Evolutionary conservation across 2,888 invertebrate species (phyloP), one percentile per base, ranked within the genome.

Genomic region (Sympetrum striolatum): DNA sequence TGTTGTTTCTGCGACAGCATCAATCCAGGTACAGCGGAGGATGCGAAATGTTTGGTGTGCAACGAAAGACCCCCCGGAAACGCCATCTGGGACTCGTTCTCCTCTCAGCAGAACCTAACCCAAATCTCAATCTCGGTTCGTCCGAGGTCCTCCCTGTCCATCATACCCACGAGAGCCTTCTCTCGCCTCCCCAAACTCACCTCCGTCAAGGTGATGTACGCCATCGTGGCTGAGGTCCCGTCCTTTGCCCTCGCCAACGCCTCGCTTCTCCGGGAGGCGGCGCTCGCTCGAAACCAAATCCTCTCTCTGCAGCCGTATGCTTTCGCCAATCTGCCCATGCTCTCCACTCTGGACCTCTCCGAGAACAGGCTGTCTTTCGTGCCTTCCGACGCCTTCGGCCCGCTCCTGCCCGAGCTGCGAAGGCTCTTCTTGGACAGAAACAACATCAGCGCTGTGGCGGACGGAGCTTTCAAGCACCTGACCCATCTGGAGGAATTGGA

Each of bases 41-140:
- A 96, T 92, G 97, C 96, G 82, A 97, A 96, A 93, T 98, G 98
- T 93, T 96, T 96, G 96, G 95, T 97, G 81, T 96, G 97, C 94
- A 96, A 96, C 92, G 95, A 95, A 79, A 96, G 96, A 80, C 95
- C 96, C 93, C 95, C 96, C 12, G 81, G 81, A 18, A 92, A 92
- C 90, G 81, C 90, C 39, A 90, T 96, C 92, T 97, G 97, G 97
- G 95, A 95, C 92, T 95, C 96, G 93, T 97, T 97, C 93, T 95
- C 95, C 37, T 96, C 96, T 58, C 97, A 97, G 91, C 60, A 90
- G 18, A 95, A 95, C 92, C 93, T 97, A 92, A 95, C 96, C 93
- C 96, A 96, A 93, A 95, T 97, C 92, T 96, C 96, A 92, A 96
- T 97, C 93, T 96, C 96, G 92, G 96, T 97, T 81, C 95, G 96